These are phyloP conservation scores for Peromyscus leucopus DNA, from an alignment of 2,113 vertebrate genomes.

Conservation along the genomic window DNA sequence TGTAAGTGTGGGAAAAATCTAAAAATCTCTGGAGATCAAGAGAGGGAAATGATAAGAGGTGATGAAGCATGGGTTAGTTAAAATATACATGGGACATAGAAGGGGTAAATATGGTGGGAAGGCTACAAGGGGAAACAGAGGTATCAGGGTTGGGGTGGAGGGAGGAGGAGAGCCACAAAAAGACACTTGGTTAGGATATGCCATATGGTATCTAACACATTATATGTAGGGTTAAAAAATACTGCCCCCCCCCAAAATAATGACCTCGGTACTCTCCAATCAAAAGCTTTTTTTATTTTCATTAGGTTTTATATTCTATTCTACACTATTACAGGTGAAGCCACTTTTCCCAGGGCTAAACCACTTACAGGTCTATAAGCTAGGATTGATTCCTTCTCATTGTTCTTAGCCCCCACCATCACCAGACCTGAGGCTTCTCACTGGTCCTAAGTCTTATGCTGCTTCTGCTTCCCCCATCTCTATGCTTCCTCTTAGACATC, in stretches of 20 bases:
- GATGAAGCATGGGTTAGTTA: not conserved
- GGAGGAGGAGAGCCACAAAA: not conserved
- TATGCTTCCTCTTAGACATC: not conserved
- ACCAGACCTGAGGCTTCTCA: not conserved
- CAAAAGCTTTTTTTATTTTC: conserved; percentile 23
- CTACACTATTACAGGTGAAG: not conserved
- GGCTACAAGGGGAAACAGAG: not conserved
- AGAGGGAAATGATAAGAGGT: not conserved
- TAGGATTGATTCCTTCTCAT: not conserved
- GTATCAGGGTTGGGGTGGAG: not conserved
- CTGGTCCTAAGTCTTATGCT: not conserved
- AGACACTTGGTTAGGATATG: not conserved
- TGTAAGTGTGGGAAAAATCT: not conserved
- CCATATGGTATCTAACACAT: not conserved
- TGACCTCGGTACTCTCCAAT: not conserved
- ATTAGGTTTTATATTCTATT: not conserved
- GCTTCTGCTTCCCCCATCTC: not conserved
- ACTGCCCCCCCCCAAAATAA: not conserved
- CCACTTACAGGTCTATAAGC: not conserved
- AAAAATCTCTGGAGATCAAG: not conserved
- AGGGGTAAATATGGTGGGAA: not conserved
- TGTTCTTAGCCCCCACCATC: not conserved
- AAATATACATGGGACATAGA: not conserved
- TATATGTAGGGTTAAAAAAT: not conserved
- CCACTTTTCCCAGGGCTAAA: not conserved